phyloP scores from a whole-genome alignment of 2,888 invertebrate genomes.

The Pristionchus fissidentatus region DNA sequence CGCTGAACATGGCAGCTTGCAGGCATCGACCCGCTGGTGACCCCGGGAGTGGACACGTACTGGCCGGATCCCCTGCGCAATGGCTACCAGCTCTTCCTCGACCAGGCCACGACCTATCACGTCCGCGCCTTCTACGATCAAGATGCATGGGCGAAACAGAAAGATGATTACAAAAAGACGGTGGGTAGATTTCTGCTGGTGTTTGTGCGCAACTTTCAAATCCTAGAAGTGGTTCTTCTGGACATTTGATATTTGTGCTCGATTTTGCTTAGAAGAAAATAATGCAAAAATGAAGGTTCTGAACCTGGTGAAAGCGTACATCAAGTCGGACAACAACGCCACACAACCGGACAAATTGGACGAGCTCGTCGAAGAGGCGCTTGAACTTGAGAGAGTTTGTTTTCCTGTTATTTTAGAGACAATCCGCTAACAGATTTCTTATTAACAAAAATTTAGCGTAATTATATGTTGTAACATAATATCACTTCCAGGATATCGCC shows the following conservation, averaged over 20 bases:
- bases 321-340: background rate
- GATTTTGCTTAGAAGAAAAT: too few species aligned
- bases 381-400: constrained; percentile 8
- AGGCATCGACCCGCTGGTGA: constrained; percentile 8
- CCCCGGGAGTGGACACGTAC: background rate
- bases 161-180: background rate
- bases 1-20: too few species aligned
- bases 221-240: too few species aligned
- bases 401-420: background rate
- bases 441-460: background rate
- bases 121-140: constrained; percentile 23
- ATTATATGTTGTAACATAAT: background rate
- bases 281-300: too few species aligned
- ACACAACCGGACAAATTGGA: background rate
- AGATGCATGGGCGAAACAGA: background rate
- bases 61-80: background rate
- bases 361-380: background rate
- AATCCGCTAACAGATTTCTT: background rate
- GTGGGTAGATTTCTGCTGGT: too few species aligned
- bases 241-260: too few species aligned
- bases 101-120: constrained; percentile 21
- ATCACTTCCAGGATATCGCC: background rate
- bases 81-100: constrained; percentile 22
- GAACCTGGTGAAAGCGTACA: too few species aligned
- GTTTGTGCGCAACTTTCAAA: too few species aligned